Evolutionary conservation across 2,113 vertebrate species (phyloP).

Genomic region (Colius striatus): DNA sequence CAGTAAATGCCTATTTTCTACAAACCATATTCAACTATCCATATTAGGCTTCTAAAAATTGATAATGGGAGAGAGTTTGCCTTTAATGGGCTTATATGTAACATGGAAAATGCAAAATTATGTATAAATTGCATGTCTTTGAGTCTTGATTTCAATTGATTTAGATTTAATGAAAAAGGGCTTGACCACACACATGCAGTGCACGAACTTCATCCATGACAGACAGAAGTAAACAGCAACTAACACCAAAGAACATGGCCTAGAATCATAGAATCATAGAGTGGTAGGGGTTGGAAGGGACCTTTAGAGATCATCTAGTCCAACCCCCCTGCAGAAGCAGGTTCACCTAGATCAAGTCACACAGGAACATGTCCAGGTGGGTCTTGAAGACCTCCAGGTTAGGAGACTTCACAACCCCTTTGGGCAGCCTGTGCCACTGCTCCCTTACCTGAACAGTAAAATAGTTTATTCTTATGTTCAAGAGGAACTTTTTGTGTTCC

Average conservation of each 20-base stretch:
- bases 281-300: no score
- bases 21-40: background rate
- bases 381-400: no score
- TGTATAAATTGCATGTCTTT: background rate
- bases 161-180: background rate
- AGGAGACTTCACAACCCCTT: no score
- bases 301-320: no score
- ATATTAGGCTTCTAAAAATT: background rate
- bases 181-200: background rate
- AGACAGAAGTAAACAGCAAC: background rate
- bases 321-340: no score
- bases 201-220: accelerated
- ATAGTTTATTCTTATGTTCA: no score
- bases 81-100: background rate
- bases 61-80: background rate
- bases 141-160: background rate
- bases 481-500: no score
- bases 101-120: background rate
- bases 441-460: no score
- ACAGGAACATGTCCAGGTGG: no score
- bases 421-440: no score
- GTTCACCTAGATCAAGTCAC: no score
- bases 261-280: background rate
- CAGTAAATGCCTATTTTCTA: background rate
- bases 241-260: background rate